Percentiles rank a stretch among this genome's conserved stretches.
Evolutionary conservation across 2,113 vertebrate species (phyloP).

Genomic region (Nestor notabilis): DNA sequence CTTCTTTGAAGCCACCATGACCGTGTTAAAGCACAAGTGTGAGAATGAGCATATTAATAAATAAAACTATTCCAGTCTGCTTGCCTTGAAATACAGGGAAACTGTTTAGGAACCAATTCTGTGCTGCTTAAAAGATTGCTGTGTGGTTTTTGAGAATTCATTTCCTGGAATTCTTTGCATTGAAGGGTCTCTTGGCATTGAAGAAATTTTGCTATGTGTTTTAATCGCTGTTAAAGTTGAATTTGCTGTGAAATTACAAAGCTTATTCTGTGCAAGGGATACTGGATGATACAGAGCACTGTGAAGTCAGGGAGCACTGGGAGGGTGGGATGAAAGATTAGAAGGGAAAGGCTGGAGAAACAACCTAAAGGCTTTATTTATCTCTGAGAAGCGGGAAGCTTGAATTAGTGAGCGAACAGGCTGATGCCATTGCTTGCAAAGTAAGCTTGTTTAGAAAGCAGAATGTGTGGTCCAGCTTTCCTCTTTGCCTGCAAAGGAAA

Average conservation of each 20-base stretch:
- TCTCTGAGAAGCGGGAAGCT: constrained; percentile 34
- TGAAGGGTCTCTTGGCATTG: background rate
- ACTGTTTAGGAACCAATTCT: background rate
- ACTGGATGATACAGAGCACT: background rate
- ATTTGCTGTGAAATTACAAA: background rate
- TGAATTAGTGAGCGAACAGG: background rate
- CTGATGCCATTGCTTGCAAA: background rate
- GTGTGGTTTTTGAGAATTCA: background rate
- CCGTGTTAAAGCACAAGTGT: background rate
- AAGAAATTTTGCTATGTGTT: background rate
- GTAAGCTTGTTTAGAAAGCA: background rate
- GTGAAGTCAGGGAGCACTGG: background rate
- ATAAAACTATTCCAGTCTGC: background rate
- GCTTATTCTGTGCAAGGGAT: background rate
- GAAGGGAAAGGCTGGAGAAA: background rate
- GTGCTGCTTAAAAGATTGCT: background rate
- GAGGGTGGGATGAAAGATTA: background rate
- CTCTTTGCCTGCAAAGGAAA: background rate
- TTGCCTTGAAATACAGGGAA: background rate
- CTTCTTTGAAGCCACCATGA: background rate
- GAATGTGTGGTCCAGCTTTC: background rate
- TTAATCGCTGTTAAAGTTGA: constrained; percentile 22
- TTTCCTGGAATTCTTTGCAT: background rate
- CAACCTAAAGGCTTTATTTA: constrained; percentile 11
- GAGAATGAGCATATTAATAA: background rate